A percentile compares a stretch with the other conserved stretches of the same genome.
Evolutionary conservation across 2,113 vertebrate species (phyloP).

Genomic region (Vidua chalybeata): DNA sequence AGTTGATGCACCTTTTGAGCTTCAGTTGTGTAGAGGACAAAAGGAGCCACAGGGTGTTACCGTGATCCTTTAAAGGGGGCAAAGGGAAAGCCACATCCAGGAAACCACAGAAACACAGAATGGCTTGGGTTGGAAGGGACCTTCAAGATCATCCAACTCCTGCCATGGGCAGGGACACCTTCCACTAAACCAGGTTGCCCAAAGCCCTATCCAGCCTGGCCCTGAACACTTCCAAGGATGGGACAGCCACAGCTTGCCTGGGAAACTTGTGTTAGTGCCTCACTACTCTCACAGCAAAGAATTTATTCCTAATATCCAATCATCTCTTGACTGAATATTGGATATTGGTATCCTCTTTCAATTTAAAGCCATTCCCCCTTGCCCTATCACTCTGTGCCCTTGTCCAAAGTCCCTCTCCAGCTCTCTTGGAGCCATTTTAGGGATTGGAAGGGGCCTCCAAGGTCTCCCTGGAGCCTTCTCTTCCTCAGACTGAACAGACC

Average conservation of each 20-base stretch:
- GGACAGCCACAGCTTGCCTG: neutral
- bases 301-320: neutral
- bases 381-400: neutral
- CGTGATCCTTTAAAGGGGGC: neutral
- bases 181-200: rapidly evolving
- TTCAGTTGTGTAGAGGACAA: neutral
- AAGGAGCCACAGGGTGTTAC: neutral
- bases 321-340: neutral
- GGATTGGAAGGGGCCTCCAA: neutral
- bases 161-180: neutral
- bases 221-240: neutral
- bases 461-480: neutral
- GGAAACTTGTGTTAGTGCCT: neutral
- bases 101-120: neutral
- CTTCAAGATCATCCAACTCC: neutral
- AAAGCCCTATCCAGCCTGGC: neutral
- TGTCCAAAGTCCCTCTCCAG: neutral
- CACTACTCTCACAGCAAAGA: neutral
- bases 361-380: neutral
- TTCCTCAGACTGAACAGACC: neutral
- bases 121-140: neutral
- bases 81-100: neutral
- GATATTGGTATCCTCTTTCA: neutral
- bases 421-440: neutral
- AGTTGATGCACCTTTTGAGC: neutral